These are phyloP conservation scores for Parascotia fuliginaria DNA, from an alignment of 2,888 invertebrate genomes.

Conservation along the genomic window DNA sequence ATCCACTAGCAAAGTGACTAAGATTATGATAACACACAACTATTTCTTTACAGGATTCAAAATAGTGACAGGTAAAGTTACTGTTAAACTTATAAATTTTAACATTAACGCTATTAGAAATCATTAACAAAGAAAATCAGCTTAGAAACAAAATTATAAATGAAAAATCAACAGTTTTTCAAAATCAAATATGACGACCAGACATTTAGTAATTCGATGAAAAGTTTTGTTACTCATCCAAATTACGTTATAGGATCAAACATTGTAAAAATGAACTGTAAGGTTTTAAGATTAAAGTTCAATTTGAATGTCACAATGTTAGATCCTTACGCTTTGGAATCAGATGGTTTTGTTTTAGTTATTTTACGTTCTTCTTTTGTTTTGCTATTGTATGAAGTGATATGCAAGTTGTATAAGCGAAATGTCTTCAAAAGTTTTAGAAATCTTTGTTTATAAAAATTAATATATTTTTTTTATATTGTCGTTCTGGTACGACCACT, in stretches of 20 bases:
- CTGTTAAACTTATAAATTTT: neutral
- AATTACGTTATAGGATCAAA: constrained; percentile 40
- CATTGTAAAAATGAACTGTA: constrained; percentile 25
- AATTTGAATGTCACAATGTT: constrained; percentile 19
- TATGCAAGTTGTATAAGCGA: constrained; percentile 48
- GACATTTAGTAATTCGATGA: constrained; percentile 21
- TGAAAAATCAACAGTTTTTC: neutral
- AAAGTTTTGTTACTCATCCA: constrained; percentile 38
- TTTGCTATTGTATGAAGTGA: constrained; percentile 58
- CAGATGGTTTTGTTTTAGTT: constrained; percentile 41
- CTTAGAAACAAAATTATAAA: neutral
- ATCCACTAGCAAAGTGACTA: no score
- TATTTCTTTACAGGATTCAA: constrained; percentile 29
- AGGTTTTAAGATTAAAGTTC: neutral
- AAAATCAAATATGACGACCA: constrained; percentile 30
- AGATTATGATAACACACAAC: constrained; percentile 40
- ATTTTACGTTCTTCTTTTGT: constrained; percentile 43
- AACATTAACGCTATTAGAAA: constrained; percentile 5
- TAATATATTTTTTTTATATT: no score
- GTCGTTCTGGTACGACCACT: no score
- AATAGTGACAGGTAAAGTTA: constrained; percentile 31
- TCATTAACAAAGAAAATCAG: neutral
- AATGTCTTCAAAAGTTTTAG: constrained; percentile 41
- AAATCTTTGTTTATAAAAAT: no score
- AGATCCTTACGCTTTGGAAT: constrained; percentile 61